Base-by-base conservation (phyloP, 2,113 vertebrate species). In the Nothoprocta pentlandii region DNA sequence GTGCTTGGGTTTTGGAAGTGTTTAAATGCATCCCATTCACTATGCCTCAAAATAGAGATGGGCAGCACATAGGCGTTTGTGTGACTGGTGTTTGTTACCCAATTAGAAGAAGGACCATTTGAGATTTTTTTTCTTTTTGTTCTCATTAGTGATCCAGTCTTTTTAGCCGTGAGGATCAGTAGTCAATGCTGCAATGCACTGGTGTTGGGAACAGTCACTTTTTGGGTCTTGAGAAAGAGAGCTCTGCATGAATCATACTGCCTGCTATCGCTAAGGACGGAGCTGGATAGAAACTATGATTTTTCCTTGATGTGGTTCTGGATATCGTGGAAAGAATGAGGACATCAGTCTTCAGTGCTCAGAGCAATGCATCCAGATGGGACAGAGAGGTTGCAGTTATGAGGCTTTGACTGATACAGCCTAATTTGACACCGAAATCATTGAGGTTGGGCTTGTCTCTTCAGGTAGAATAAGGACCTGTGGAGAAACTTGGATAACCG, bases 401-500 rank as follows among this genome's bases (percentile, higher is more conserved):
- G n/a, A 47, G 17, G 14, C 15, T 1, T 41, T 62, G 32, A 59
- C 22, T 53, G 41, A 10, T 17, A 21, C 44, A 68, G 39, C 16
- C 22, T 11, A 3, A n/a, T 59, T 62, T 67, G 12, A 36, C 67
- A 30, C 42, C 25, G 30, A 53, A 82, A 46, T 56, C 23, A 3
- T 3, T 46, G 17, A 76, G 70, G 16, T 82, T 3, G 21, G 36
- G 0, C 13, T 21, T 15, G 28, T 51, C 6, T 64, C 20, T 71
- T 47, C 6, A 9, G 42, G 8, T 54, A 22, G n/a, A 54, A 49
- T 51, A 82, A 67, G 4, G 3, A 42, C 7, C 47, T 16, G 13
- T n/a, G 58, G 34, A 44, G 34, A 61, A 59, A 2, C 3, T 32
- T 47, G 44, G 0, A 1, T 25, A 41, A 21, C 5, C 10, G 21